phyloP scores from a whole-genome alignment of 1,140 invertebrate genomes.

The Homalodisca vitripennis region DNA sequence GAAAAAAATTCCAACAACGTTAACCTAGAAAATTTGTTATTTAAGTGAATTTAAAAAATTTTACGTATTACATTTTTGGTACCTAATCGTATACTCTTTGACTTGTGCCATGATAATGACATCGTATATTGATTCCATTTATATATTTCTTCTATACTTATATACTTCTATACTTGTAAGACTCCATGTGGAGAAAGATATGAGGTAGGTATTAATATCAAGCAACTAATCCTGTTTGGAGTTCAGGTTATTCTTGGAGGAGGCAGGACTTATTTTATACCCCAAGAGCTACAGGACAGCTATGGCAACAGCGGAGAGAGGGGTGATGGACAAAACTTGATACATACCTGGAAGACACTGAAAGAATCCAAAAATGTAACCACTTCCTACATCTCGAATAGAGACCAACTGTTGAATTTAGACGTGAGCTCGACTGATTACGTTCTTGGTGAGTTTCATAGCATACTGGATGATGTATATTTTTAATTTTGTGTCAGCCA shows the following conservation, averaged over 20 bases:
- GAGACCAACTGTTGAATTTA: constrained; percentile 51
- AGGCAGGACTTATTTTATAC: constrained; percentile 59
- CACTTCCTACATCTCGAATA: constrained; percentile 44
- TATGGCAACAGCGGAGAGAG: constrained; percentile 54
- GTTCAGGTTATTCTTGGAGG: constrained; percentile 66
- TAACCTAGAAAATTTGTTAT: too few species aligned
- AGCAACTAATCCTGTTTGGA: too few species aligned
- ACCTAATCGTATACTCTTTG: too few species aligned
- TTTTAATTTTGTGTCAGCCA: not conserved
- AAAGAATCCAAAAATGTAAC: constrained; percentile 40
- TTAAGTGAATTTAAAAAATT: too few species aligned
- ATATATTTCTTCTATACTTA: too few species aligned
- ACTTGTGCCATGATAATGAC: too few species aligned
- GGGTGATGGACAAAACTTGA: constrained; percentile 49
- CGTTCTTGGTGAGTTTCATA: constrained; percentile 48
- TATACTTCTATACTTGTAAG: too few species aligned
- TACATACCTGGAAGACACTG: constrained; percentile 48
- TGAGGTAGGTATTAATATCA: too few species aligned
- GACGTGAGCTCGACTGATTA: constrained; percentile 52
- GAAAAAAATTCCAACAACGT: too few species aligned
- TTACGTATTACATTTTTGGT: too few species aligned
- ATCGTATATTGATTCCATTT: too few species aligned
- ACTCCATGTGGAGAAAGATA: too few species aligned
- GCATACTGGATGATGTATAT: not conserved
- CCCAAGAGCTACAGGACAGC: constrained; percentile 49